Percentiles rank a stretch among this genome's conserved stretches.
Evolutionary conservation across 2,797 vertebrate genomes (phyloP).

Genomic region (Chelonia mydas): DNA sequence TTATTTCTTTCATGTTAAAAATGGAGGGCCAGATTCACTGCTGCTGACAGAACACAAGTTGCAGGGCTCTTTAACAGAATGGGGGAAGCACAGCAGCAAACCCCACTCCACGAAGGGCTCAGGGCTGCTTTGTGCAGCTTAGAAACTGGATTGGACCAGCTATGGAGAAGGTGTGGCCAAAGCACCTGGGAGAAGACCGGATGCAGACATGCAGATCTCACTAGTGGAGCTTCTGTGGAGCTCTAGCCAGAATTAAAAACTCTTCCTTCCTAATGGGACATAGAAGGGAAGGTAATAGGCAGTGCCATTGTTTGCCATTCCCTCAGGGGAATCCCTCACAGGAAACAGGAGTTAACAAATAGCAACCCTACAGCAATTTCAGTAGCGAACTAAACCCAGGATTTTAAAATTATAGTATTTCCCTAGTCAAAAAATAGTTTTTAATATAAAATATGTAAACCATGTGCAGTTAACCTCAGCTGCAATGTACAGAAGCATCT

Average conservation of each 20-base stretch:
- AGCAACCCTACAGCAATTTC: rapidly evolving
- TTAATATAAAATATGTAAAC: neutral
- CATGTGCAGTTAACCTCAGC: neutral
- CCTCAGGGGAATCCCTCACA: neutral
- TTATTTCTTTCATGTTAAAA: neutral
- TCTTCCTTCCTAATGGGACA: rapidly evolving
- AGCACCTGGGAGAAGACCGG: neutral
- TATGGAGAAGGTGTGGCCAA: neutral
- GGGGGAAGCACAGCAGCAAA: rapidly evolving
- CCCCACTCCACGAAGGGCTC: neutral
- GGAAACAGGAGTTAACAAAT: neutral
- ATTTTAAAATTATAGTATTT: neutral
- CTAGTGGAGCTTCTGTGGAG: neutral
- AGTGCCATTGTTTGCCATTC: neutral
- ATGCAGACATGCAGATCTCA: neutral
- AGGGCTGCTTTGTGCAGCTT: neutral
- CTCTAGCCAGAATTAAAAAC: neutral
- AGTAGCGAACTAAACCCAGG: neutral
- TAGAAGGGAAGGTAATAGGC: neutral
- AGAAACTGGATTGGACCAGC: neutral
- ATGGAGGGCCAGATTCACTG: neutral
- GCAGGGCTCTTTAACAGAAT: neutral
- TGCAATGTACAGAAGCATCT: rapidly evolving
- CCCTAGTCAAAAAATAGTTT: neutral
- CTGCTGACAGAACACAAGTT: neutral